Evolutionary conservation across 2,797 vertebrate genomes (phyloP).

Genomic region (Distichodus sexfasciatus): DNA sequence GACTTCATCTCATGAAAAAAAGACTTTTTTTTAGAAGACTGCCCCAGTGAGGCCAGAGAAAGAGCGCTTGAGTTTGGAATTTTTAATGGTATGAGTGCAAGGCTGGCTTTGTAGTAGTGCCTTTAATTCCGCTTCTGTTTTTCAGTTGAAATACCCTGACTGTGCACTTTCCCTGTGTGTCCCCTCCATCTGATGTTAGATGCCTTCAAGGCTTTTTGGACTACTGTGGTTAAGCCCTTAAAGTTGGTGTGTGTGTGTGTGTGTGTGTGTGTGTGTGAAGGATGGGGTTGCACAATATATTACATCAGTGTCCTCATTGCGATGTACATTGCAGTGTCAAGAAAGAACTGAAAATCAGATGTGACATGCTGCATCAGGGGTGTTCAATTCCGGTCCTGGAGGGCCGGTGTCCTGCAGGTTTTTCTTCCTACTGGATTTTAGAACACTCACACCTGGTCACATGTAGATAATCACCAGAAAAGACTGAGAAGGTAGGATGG

Average conservation of each 20-base stretch:
- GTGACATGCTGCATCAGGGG: too few relatives aligned
- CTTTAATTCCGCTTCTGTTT: too few relatives aligned
- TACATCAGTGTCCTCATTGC: too few relatives aligned
- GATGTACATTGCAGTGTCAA: too few relatives aligned
- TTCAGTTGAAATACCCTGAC: background rate
- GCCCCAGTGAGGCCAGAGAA: background rate
- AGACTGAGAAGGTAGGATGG: too few relatives aligned
- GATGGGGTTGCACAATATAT: too few relatives aligned
- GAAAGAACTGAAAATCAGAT: too few relatives aligned
- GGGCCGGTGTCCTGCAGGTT: too few relatives aligned
- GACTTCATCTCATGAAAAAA: background rate
- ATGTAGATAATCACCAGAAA: too few relatives aligned
- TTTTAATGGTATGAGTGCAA: slow-evolving; percentile 2
- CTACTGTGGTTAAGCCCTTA: slow-evolving; percentile 29
- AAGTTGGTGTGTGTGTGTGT: slow-evolving; percentile 3
- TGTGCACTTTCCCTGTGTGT: slow-evolving; percentile 10
- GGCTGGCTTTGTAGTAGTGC: slow-evolving; percentile 12
- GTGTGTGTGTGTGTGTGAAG: background rate
- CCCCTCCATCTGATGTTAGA: slow-evolving; percentile 17
- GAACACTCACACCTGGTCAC: too few relatives aligned
- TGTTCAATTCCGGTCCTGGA: too few relatives aligned
- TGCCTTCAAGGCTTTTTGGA: slow-evolving; percentile 15
- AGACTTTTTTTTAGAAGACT: slow-evolving; percentile 23
- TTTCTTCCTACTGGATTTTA: too few relatives aligned
- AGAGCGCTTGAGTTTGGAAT: background rate